Conservation (phyloP, 2,797 vertebrate genomes). For the Hydrocynus forskahlii region DNA sequence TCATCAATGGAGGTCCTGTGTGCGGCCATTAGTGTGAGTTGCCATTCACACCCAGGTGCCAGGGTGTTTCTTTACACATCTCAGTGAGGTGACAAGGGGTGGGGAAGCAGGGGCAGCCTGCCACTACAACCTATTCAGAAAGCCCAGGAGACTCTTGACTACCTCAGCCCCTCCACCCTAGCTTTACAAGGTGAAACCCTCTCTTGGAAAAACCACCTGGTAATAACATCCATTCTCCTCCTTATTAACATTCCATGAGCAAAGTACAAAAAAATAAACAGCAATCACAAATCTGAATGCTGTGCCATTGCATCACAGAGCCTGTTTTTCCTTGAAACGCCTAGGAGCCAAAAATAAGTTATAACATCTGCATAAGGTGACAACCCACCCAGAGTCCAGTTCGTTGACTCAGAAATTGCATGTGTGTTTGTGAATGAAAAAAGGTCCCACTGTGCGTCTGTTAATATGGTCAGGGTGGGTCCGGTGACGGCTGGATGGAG, state of each 20-base stretch:
- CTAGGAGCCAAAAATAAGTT: conserved; percentile 71
- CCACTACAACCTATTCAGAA: conserved; percentile 64
- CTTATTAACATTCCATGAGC: conserved; percentile 69
- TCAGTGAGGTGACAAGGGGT: conserved; percentile 53
- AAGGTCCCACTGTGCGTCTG: conserved; percentile 49
- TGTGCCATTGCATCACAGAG: conserved; percentile 70
- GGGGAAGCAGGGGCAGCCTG: conserved; percentile 29
- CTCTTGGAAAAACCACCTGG: conserved; percentile 78
- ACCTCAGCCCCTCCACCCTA: conserved; percentile 68
- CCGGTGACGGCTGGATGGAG: conserved; percentile 46
- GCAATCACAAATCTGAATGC: conserved; percentile 68
- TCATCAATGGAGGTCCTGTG: conserved; percentile 81
- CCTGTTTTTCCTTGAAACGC: conserved; percentile 66
- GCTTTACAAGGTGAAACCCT: conserved; percentile 83
- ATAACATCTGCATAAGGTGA: conserved; percentile 60
- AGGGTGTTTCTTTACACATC: conserved; percentile 59
- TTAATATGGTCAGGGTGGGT: conserved; percentile 57
- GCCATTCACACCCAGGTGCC: conserved; percentile 68
- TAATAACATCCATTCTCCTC: conserved; percentile 59
- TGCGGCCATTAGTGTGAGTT: conserved; percentile 60
- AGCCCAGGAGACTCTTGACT: conserved; percentile 62
- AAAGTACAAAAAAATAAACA: conserved; percentile 76
- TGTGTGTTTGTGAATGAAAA: conserved; percentile 50
- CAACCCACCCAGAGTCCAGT: conserved; percentile 67
- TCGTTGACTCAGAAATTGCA: conserved; percentile 51